Percentiles rank a stretch among this genome's conserved stretches.
These are phyloP conservation scores for Eubasilissa regina DNA, from an alignment of 1,140 invertebrate species.

Conservation along the genomic window DNA sequence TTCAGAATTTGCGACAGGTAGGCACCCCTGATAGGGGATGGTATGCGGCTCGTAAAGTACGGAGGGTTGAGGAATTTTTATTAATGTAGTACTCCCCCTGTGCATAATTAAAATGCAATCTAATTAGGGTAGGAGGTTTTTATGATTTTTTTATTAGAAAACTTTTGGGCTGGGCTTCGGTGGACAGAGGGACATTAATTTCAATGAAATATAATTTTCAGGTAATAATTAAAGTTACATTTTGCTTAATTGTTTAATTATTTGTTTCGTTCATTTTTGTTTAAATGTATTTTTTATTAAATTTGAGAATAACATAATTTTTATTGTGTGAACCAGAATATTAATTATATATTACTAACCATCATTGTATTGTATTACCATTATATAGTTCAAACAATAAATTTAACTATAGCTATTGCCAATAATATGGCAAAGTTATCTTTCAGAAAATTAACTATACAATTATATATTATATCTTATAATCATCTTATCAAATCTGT, in stretches of 20 bases:
- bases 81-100: conserved; percentile 18
- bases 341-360: too few species aligned
- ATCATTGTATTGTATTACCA: too few species aligned
- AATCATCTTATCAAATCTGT: too few species aligned
- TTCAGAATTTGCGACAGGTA: conserved; percentile 9
- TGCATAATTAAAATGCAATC: conserved; percentile 35
- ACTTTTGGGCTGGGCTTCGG: conserved; percentile 5
- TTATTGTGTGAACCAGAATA: too few species aligned
- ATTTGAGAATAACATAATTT: too few species aligned
- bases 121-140: conserved; percentile 24
- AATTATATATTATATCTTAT: too few species aligned
- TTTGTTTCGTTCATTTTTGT: too few species aligned
- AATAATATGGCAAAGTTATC: too few species aligned
- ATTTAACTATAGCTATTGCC: too few species aligned
- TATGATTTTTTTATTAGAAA: conserved; percentile 18
- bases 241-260: conserved; percentile 16
- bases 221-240: conserved; percentile 14
- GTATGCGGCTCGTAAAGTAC: neutral
- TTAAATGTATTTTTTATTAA: too few species aligned
- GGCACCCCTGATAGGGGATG: conserved; percentile 2
- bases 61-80: conserved; percentile 1
- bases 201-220: conserved; percentile 30
- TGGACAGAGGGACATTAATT: conserved; percentile 19
- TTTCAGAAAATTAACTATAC: too few species aligned
- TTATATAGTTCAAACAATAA: too few species aligned